Evolutionary conservation across 2,113 vertebrate genomes (phyloP), one percentile per base, ranked within the genome.

Genomic region (Rattus rattus): DNA sequence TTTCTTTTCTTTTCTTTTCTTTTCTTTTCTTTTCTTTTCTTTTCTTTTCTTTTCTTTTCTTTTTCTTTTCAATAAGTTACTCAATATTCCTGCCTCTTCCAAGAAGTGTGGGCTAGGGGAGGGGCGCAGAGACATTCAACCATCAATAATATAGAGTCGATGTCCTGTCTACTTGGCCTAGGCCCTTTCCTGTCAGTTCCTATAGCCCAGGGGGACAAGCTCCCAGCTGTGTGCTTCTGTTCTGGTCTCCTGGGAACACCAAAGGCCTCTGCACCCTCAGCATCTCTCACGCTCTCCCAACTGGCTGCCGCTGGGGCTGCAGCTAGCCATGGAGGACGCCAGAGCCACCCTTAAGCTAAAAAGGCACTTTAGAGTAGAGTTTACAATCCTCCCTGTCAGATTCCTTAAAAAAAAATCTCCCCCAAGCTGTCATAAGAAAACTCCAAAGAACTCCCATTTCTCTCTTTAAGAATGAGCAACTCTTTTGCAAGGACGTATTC

Each of bases 311-410:
- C 0, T 36, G 94, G 85, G 87, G 75, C 70, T 0, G 20, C 39
- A 72, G 36, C 2, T 7, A 96, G 59, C 80, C 72, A 92, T 6
- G 6, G 89, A 96, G 92, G 98, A 98, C 77, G 84, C 96, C 52
- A 98, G 95, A 91, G 80, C 77, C 94, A 97, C 92, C 97, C 98
- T 97, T 61, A 96, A 98, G 97, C 98, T 97, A 98, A 98, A 98
- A 98, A 98, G 98, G 97, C 90, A 97, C 89, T 98, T 94, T 92
- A 88, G 95, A 97, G 95, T 0, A 0, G 86, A 95, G 85, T 88
- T 80, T 98, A 84, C 96, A 88, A 91, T 94, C 97, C 97, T 92
- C 96, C 93, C 95, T 98, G 92, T 92, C 92, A 98, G 95, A 90
- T 81, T 98, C 86, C 94, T 97, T 97, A 91, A 91, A 43, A 91